Evolutionary conservation across 1,140 invertebrate species (phyloP).

Genomic region (Papilio machaon): DNA sequence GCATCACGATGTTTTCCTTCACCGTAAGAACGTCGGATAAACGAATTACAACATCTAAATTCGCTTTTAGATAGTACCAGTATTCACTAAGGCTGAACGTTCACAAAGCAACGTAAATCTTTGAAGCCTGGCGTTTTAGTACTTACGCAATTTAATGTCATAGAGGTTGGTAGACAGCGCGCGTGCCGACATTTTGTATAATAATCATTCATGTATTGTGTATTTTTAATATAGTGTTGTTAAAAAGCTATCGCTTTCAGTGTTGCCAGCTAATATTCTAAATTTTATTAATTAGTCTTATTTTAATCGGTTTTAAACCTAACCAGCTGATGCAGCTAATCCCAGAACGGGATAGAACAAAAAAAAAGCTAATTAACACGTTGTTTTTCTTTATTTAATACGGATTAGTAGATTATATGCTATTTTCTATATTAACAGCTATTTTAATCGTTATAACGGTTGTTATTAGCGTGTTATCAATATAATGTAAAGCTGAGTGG

Average conservation of each 20-base stretch:
- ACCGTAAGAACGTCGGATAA: too few relatives aligned
- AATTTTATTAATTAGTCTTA: constrained; percentile 23
- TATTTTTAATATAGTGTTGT: background rate
- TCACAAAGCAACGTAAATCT: too few relatives aligned
- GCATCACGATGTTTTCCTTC: too few relatives aligned
- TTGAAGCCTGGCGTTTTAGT: too few relatives aligned
- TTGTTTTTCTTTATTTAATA: constrained; percentile 35
- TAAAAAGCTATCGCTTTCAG: background rate
- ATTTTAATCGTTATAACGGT: constrained; percentile 33
- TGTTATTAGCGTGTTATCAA: background rate
- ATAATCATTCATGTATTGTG: too few relatives aligned
- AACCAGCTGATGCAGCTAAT: constrained; percentile 29
- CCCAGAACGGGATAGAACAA: constrained; percentile 1
- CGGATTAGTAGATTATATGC: constrained; percentile 32
- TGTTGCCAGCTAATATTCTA: constrained; percentile 32
- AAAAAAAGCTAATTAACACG: constrained; percentile 38
- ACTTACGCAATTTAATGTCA: too few relatives aligned
- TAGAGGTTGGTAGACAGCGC: too few relatives aligned
- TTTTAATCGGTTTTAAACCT: constrained; percentile 23
- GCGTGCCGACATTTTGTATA: too few relatives aligned
- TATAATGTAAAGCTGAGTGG: background rate
- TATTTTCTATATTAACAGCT: constrained; percentile 34
- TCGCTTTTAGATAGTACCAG: too few relatives aligned
- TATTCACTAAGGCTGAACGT: too few relatives aligned
- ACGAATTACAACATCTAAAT: too few relatives aligned